Evolutionary conservation across 2,113 vertebrate genomes (phyloP).

Genomic region (Apaloderma vittatum): DNA sequence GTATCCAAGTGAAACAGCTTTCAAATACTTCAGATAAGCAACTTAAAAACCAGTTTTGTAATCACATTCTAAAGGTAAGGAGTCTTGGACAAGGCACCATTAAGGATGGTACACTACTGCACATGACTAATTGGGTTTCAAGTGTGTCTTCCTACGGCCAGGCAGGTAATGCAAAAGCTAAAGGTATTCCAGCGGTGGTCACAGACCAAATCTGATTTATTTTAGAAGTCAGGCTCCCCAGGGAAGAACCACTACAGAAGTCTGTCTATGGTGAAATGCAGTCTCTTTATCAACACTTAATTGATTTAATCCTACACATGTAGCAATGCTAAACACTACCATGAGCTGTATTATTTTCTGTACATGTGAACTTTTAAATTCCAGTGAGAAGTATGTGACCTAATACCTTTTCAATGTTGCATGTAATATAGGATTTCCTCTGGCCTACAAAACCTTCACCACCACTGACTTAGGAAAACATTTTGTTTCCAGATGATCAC

Average conservation of each 20-base stretch:
- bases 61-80: not conserved
- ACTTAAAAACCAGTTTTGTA: not conserved
- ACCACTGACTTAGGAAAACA: not conserved
- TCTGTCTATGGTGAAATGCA: not conserved
- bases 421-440: not conserved
- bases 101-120: not conserved
- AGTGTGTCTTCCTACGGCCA: accelerated
- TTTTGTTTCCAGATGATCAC: not conserved
- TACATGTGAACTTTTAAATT: not conserved
- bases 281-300: not conserved
- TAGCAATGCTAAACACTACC: not conserved
- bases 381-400: not conserved
- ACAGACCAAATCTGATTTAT: not conserved
- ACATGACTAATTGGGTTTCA: not conserved
- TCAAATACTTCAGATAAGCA: not conserved
- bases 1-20: not conserved
- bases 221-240: not conserved
- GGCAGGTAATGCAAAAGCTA: accelerated
- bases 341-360: not conserved
- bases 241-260: not conserved
- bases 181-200: not conserved
- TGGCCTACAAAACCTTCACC: not conserved
- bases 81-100: not conserved
- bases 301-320: not conserved
- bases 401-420: not conserved